Conservation (phyloP, 1,140 invertebrate genomes). For the Lordiphosa collinella region DNA sequence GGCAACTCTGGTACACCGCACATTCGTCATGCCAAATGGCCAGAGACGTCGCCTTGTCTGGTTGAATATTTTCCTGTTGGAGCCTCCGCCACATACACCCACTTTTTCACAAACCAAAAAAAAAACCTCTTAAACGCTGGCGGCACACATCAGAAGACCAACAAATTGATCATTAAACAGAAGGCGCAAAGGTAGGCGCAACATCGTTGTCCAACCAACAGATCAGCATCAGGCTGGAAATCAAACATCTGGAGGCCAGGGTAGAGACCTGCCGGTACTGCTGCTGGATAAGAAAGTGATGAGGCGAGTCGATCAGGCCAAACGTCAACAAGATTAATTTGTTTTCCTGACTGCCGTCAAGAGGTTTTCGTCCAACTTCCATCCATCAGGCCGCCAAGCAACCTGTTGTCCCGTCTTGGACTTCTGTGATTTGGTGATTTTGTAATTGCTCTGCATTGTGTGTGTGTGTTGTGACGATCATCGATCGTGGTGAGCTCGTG, state of each 20-base stretch:
- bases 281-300: slow-evolving; percentile 57
- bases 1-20: slow-evolving; percentile 44
- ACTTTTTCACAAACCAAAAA: slow-evolving; percentile 42
- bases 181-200: slow-evolving; percentile 68
- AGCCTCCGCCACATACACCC: slow-evolving; percentile 53
- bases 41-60: slow-evolving; percentile 42
- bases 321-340: slow-evolving; percentile 75
- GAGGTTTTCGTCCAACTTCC: slow-evolving; percentile 22
- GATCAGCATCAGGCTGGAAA: slow-evolving; percentile 47
- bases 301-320: slow-evolving; percentile 23
- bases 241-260: slow-evolving; percentile 71
- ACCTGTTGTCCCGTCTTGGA: slow-evolving; percentile 55
- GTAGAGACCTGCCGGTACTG: slow-evolving; percentile 23
- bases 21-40: slow-evolving; percentile 32
- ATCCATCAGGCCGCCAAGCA: slow-evolving; percentile 40
- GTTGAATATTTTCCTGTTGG: slow-evolving; percentile 17
- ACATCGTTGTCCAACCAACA: slow-evolving; percentile 45
- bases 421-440: slow-evolving; percentile 24
- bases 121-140: slow-evolving; percentile 58
- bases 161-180: slow-evolving; percentile 79
- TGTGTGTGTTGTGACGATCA: slow-evolving; percentile 12
- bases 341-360: slow-evolving; percentile 48
- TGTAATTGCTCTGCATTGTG: slow-evolving; percentile 64
- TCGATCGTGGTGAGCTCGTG: slow-evolving; percentile 18
- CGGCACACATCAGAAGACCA: slow-evolving; percentile 73